Base-by-base conservation (phyloP, 2,113 vertebrate genomes). In the Coracopsis vasa region DNA sequence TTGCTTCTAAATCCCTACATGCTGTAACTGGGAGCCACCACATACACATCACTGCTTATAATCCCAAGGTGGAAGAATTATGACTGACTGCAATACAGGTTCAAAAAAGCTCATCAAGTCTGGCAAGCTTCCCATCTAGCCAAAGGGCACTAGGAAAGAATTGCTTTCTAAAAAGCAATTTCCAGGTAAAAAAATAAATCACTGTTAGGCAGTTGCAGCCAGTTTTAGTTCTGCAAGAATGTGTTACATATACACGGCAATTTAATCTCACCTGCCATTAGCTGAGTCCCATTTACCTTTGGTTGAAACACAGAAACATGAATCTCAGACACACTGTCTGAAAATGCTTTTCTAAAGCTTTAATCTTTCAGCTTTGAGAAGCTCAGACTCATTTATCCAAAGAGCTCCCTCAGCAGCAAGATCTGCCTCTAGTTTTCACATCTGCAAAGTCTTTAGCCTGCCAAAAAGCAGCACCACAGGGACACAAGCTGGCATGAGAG, bases 251-350 rank as follows among this genome's bases (percentile, higher is more conserved):
- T 25, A 33, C 16, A 18, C 11, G 14, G 29, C 61, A 74, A 58
- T 80, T 95, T 70, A 88, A 90, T 78, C 80, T 79, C 72, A 79
- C 35, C 75, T 88, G 82, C 62, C 86, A 56, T 56, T 94, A 72
- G 37, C 48, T 25, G 7, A 80, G 60, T 54, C 90, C 39, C 64
- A 74, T 64, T 94, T 90, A 47, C 70, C 82, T 92, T 65, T 47
- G 47, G 16, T 7, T 88, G 79, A 78, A 88, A 88, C 28, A 73
- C 1, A 3, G 70, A 50, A 90, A 70, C 12, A 29, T 6, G 33
- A 51, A 39, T 48, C 51, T 78, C 71, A 37, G 58, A 47, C 44
- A 16, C 58, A 65, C 92, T 25, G 72, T 45, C 62, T 93, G 84
- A 61, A 58, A 58, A 58, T n/a, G 54, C 33, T n/a, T n/a, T 70